A percentile compares a stretch with the other conserved stretches of the same genome.
These are phyloP conservation scores for Lutraria lutraria DNA, from an alignment of 2,888 invertebrate genomes.

Conservation along the genomic window DNA sequence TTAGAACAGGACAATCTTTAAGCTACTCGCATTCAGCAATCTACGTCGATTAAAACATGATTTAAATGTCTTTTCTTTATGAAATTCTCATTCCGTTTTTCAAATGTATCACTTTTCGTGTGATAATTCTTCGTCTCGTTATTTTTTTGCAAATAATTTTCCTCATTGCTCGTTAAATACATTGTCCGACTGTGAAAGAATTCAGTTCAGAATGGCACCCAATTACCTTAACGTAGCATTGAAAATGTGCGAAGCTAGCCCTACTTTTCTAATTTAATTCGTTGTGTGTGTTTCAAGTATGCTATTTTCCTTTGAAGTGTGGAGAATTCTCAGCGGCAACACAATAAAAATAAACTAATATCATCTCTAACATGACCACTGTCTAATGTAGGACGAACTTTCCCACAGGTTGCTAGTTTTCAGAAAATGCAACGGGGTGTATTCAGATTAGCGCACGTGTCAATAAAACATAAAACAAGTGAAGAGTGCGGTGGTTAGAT, in stretches of 20 bases:
- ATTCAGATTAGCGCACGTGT: conserved; percentile 36
- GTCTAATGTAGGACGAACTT: conserved; percentile 42
- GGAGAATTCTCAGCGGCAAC: conserved; percentile 19
- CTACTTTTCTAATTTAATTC: conserved; percentile 33
- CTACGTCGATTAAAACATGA: no score
- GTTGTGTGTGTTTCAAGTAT: conserved; percentile 20
- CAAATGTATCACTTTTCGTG: background rate
- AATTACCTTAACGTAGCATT: conserved; percentile 25
- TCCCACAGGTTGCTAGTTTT: conserved; percentile 54
- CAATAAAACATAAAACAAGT: conserved; percentile 48
- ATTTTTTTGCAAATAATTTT: conserved; percentile 1
- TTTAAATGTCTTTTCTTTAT: no score
- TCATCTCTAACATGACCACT: conserved; percentile 23
- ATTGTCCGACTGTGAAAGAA: background rate
- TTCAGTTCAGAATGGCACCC: background rate
- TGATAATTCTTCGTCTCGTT: background rate
- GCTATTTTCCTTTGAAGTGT: conserved; percentile 36
- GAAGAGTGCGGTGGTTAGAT: conserved; percentile 46
- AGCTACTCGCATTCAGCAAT: no score
- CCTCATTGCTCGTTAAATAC: background rate
- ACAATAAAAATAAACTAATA: conserved; percentile 45
- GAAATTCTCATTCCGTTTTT: background rate
- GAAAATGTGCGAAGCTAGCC: conserved; percentile 32
- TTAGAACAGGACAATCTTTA: no score
- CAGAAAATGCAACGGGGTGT: conserved; percentile 53